Percentiles rank a stretch among this genome's conserved stretches.
phyloP scores from a whole-genome alignment of 2,113 vertebrate species.

The Peromyscus leucopus region DNA sequence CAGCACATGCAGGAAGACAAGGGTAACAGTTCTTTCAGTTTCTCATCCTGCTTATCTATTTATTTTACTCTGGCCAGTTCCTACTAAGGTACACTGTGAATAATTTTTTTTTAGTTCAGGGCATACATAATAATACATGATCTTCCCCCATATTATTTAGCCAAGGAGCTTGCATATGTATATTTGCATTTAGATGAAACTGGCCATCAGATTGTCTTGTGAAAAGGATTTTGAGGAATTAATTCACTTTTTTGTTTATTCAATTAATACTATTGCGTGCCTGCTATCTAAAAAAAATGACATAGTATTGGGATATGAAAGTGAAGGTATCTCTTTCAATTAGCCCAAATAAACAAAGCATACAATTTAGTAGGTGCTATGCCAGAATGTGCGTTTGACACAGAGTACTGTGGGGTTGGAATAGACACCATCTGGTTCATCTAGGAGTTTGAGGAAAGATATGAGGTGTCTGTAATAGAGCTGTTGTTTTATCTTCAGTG shows the following conservation, averaged over 20 bases:
- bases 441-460: background rate
- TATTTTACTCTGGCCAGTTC: background rate
- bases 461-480: background rate
- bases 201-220: background rate
- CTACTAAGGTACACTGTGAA: background rate
- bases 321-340: background rate
- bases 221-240: background rate
- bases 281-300: background rate
- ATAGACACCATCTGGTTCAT: background rate
- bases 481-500: background rate
- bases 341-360: background rate
- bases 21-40: background rate
- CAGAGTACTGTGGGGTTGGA: background rate
- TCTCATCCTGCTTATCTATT: background rate
- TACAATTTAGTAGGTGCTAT: background rate
- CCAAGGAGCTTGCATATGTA: background rate
- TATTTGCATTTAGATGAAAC: background rate
- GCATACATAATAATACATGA: background rate
- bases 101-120: conserved; percentile 18
- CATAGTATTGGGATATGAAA: background rate
- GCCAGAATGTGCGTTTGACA: background rate
- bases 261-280: background rate
- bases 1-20: background rate
- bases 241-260: background rate
- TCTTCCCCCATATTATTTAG: background rate